A percentile compares a stretch with the other conserved stretches of the same genome.
phyloP scores from a whole-genome alignment of 2,888 invertebrate species.

The Glyphotaelius pellucidus region DNA sequence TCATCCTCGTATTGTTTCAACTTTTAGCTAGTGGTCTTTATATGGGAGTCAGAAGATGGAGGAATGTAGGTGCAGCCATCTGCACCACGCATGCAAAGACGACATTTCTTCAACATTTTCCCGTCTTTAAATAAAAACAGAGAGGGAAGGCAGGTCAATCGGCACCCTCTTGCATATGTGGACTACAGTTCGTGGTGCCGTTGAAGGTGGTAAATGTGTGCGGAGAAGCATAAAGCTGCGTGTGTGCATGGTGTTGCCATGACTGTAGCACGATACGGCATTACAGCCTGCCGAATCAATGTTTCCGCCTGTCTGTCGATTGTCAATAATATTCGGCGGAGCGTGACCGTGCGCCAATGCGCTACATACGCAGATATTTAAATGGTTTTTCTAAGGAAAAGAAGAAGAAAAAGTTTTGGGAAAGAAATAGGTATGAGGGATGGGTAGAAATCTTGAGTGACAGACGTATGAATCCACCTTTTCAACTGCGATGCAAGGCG shows the following conservation, averaged over 20 bases:
- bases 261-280: background rate
- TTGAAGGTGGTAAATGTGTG: background rate
- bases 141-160: background rate
- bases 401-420: no score
- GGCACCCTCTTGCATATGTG: background rate
- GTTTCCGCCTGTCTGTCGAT: constrained; percentile 22
- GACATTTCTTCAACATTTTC: background rate
- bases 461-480: no score
- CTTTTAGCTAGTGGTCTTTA: background rate
- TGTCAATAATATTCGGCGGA: constrained; percentile 5
- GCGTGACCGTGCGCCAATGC: constrained; percentile 9
- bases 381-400: no score
- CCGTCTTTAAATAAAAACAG: background rate
- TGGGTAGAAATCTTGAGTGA: no score
- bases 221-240: background rate
- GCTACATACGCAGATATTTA: background rate
- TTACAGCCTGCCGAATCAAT: background rate
- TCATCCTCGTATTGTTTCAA: background rate
- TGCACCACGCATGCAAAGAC: background rate
- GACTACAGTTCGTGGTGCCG: background rate
- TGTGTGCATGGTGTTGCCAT: background rate
- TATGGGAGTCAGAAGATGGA: background rate
- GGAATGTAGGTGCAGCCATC: background rate
- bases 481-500: no score
- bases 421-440: no score